phyloP scores from a whole-genome alignment of 2,113 vertebrate genomes.

The Ivindomyrus marchei region DNA sequence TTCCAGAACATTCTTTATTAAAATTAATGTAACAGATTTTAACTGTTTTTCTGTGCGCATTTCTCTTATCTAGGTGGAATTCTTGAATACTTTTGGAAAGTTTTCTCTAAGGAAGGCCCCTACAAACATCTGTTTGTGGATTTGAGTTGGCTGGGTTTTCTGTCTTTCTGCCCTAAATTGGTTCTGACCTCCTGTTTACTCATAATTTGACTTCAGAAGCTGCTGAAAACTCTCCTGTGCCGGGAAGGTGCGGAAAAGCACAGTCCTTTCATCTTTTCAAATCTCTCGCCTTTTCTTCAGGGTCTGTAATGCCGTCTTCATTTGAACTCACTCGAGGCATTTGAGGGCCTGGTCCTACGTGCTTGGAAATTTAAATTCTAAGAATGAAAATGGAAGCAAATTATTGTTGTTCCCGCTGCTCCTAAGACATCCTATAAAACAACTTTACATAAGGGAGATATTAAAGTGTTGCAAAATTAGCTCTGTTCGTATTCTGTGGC shows the following conservation, averaged over 20 bases:
- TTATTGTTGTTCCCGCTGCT: constrained; percentile 41
- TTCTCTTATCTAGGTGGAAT: background rate
- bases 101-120: background rate
- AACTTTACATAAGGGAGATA: constrained; percentile 32
- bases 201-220: background rate
- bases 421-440: constrained; percentile 42
- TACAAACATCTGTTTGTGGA: background rate
- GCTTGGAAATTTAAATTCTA: constrained; percentile 29
- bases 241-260: background rate
- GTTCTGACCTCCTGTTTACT: background rate
- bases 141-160: background rate
- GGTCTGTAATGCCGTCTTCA: background rate
- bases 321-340: background rate
- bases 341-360: background rate
- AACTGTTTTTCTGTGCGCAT: background rate
- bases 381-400: constrained; percentile 39
- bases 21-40: constrained; percentile 8
- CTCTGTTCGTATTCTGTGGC: background rate
- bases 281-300: background rate
- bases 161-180: background rate
- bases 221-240: background rate
- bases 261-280: background rate
- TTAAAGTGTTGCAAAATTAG: constrained; percentile 15
- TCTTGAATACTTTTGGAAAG: background rate
- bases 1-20: constrained; percentile 22